phyloP scores from a whole-genome alignment of 2,888 invertebrate genomes.

The Agrochola lychnidis region DNA sequence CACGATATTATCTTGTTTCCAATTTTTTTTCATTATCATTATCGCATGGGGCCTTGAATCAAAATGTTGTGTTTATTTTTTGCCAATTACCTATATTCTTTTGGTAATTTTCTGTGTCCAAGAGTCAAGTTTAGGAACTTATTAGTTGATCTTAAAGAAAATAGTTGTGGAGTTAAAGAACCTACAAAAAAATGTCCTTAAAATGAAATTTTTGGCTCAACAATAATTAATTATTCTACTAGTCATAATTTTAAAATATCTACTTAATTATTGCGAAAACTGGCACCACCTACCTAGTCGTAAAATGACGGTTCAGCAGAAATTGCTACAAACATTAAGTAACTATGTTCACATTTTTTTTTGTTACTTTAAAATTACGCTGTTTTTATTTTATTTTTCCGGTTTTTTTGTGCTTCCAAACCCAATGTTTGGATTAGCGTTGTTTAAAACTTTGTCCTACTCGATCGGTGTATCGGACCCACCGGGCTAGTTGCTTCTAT shows the following conservation, averaged over 20 bases:
- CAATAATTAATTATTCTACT: background rate
- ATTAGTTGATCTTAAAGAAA: background rate
- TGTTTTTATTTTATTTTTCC: background rate
- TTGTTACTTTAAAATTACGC: background rate
- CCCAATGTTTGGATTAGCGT: background rate
- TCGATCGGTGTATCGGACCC: no score
- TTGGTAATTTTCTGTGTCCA: background rate
- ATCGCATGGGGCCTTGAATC: constrained; percentile 13
- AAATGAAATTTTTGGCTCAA: background rate
- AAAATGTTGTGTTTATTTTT: constrained; percentile 28
- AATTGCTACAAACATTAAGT: background rate
- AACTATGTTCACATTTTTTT: constrained; percentile 11
- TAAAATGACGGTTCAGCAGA: background rate
- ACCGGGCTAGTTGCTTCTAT: background rate
- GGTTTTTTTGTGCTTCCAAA: background rate
- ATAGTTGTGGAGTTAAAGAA: background rate
- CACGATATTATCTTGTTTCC: constrained; percentile 16
- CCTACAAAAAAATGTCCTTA: accelerated
- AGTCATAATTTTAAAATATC: background rate
- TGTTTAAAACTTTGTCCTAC: background rate
- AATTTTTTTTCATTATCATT: constrained; percentile 33
- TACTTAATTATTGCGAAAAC: background rate
- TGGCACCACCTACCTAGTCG: background rate
- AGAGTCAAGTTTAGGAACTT: background rate
- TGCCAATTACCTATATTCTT: constrained; percentile 17